phyloP scores from a whole-genome alignment of 2,888 invertebrate species.

The Glaucopsyche alexis region DNA sequence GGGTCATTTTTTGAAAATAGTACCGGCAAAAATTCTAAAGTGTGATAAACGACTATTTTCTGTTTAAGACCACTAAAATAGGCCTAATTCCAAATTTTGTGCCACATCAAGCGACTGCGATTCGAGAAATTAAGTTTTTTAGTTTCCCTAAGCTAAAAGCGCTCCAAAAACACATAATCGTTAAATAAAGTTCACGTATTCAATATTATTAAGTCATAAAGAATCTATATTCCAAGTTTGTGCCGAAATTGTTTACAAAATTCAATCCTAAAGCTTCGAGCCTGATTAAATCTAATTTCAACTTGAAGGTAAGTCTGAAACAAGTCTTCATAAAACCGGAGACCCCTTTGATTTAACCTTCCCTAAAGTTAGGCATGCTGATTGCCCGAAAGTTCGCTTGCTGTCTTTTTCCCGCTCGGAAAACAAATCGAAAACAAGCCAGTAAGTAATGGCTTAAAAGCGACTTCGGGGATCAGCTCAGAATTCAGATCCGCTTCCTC shows the following conservation, averaged over 20 bases:
- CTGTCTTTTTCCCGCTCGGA: conserved; percentile 67
- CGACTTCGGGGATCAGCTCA: conserved; percentile 62
- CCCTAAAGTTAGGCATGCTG: conserved; percentile 71
- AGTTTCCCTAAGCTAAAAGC: too few relatives aligned
- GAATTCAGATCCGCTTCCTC: conserved; percentile 46
- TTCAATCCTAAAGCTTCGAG: conserved; percentile 79
- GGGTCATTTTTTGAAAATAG: too few relatives aligned
- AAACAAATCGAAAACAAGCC: conserved; percentile 76
- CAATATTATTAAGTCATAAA: too few relatives aligned
- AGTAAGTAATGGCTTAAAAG: conserved; percentile 74
- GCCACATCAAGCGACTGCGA: too few relatives aligned
- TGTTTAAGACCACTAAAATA: too few relatives aligned
- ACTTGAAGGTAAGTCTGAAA: conserved; percentile 79
- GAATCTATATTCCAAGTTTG: too few relatives aligned
- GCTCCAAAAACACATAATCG: too few relatives aligned
- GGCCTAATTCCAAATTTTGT: too few relatives aligned
- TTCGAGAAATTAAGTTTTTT: too few relatives aligned
- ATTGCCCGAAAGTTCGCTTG: conserved; percentile 76
- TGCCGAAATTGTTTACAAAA: conserved; percentile 80
- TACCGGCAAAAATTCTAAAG: too few relatives aligned
- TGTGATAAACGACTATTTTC: too few relatives aligned
- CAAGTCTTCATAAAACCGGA: conserved; percentile 80
- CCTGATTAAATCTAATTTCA: conserved; percentile 80
- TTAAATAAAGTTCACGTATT: too few relatives aligned
- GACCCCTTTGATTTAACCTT: conserved; percentile 80